Evolutionary conservation across 2,888 invertebrate genomes (phyloP).

Genomic region (Lottia gigantea): DNA sequence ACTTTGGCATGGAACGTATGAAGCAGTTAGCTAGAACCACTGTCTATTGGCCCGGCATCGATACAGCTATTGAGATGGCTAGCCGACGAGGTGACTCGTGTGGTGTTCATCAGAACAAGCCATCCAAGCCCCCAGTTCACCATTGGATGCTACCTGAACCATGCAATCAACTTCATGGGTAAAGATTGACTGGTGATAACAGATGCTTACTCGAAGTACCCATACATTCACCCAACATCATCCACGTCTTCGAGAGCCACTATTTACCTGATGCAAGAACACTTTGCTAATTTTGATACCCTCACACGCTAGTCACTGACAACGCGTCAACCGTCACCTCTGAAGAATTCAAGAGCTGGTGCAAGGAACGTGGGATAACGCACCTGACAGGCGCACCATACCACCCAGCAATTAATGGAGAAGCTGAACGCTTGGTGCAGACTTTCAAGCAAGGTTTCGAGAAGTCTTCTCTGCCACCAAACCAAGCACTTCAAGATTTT

Average conservation of each 20-base stretch:
- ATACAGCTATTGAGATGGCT: conserved; percentile 13
- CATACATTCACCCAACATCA: conserved; percentile 9
- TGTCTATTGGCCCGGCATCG: conserved; percentile 17
- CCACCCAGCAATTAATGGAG: neutral
- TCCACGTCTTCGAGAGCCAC: conserved; percentile 7
- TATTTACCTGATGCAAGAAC: conserved; percentile 14
- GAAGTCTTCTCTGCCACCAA: too few species aligned
- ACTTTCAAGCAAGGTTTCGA: too few species aligned
- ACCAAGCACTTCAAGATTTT: too few species aligned
- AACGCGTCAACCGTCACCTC: conserved; percentile 16
- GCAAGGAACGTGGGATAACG: conserved; percentile 9
- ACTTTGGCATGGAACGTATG: conserved; percentile 21
- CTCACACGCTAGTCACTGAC: conserved; percentile 25
- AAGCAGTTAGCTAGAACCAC: conserved; percentile 11
- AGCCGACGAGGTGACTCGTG: neutral
- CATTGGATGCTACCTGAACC: too few species aligned
- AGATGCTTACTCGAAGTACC: conserved; percentile 15
- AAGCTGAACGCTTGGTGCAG: too few species aligned
- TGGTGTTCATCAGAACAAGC: too few species aligned
- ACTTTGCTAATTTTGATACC: conserved; percentile 31
- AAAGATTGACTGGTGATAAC: conserved; percentile 10
- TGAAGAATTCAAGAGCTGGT: neutral
- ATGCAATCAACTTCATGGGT: too few species aligned
- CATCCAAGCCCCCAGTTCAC: too few species aligned
- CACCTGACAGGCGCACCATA: neutral